Evolutionary conservation across 2,888 invertebrate genomes (phyloP).

Genomic region (Ceriagrion tenellum): DNA sequence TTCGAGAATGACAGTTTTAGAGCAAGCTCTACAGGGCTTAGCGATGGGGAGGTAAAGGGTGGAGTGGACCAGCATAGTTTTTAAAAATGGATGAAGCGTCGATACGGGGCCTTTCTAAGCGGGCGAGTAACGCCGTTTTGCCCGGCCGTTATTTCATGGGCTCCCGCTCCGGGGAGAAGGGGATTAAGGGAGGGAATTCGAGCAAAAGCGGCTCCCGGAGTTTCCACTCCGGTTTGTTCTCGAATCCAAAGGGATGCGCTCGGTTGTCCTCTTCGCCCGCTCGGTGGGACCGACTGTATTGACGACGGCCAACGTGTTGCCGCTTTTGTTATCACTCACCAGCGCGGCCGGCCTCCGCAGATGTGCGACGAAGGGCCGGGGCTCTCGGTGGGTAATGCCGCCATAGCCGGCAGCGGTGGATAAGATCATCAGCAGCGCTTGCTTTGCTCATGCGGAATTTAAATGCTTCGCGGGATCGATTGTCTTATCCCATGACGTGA

Average conservation of each 20-base stretch:
- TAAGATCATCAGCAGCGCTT: background rate
- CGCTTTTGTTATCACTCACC: too few relatives aligned
- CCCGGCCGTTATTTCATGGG: slow-evolving; percentile 5
- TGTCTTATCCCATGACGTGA: background rate
- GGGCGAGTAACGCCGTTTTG: background rate
- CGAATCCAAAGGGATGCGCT: background rate
- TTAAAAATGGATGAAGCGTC: slow-evolving; percentile 18
- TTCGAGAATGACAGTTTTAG: background rate
- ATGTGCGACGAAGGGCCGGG: too few relatives aligned
- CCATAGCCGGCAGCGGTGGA: background rate
- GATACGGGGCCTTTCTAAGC: background rate
- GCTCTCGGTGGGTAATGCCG: too few relatives aligned
- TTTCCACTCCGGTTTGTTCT: slow-evolving; percentile 9
- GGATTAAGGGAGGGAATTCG: background rate
- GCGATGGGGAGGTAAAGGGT: background rate
- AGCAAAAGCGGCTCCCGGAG: background rate
- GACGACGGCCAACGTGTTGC: too few relatives aligned
- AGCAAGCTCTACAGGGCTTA: background rate
- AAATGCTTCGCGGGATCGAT: background rate
- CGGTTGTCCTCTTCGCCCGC: background rate
- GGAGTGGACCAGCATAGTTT: background rate
- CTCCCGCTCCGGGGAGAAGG: background rate
- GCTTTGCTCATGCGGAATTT: background rate
- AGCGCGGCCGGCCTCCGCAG: too few relatives aligned
- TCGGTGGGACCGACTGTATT: too few relatives aligned